Evolutionary conservation across 2,888 invertebrate genomes (phyloP).

Genomic region (Cheilosia vulpina): DNA sequence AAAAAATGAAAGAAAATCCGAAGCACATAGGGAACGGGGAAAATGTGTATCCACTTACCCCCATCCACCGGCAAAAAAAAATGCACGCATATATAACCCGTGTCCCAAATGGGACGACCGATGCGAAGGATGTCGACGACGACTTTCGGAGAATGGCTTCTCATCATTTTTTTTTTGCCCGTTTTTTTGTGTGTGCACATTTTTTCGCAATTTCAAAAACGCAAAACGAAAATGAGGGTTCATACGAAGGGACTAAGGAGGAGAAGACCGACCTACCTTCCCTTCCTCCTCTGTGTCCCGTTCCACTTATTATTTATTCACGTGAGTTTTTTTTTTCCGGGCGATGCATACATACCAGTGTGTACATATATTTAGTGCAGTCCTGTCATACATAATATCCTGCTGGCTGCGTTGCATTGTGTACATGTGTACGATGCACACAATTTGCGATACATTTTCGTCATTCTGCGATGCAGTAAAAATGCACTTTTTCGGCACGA

Average conservation of each 20-base stretch:
- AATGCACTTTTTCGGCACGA: constrained; percentile 67
- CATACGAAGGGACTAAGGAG: constrained; percentile 52
- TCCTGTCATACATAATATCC: constrained; percentile 62
- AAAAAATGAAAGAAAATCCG: constrained; percentile 58
- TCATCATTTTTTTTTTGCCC: constrained; percentile 75
- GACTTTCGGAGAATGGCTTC: constrained; percentile 68
- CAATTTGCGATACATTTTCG: constrained; percentile 58
- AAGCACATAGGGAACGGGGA: constrained; percentile 12
- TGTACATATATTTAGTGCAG: constrained; percentile 50
- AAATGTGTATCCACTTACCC: constrained; percentile 49
- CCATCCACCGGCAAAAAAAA: constrained; percentile 69
- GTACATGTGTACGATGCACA: constrained; percentile 50
- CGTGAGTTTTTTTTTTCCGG: constrained; percentile 31
- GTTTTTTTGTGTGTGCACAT: constrained; percentile 71
- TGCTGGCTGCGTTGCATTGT: constrained; percentile 61
- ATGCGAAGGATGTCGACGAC: constrained; percentile 30
- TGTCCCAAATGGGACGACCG: constrained; percentile 47
- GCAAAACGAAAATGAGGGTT: constrained; percentile 59
- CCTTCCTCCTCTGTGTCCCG: background rate
- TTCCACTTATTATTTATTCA: constrained; percentile 63
- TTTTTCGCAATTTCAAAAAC: constrained; percentile 69
- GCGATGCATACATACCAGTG: constrained; percentile 2
- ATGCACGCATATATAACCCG: constrained; percentile 76
- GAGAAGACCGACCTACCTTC: constrained; percentile 35
- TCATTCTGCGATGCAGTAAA: constrained; percentile 63